Evolutionary conservation across 2,888 invertebrate genomes (phyloP), one percentile per base, ranked within the genome.

Genomic region (Brenthis ino): DNA sequence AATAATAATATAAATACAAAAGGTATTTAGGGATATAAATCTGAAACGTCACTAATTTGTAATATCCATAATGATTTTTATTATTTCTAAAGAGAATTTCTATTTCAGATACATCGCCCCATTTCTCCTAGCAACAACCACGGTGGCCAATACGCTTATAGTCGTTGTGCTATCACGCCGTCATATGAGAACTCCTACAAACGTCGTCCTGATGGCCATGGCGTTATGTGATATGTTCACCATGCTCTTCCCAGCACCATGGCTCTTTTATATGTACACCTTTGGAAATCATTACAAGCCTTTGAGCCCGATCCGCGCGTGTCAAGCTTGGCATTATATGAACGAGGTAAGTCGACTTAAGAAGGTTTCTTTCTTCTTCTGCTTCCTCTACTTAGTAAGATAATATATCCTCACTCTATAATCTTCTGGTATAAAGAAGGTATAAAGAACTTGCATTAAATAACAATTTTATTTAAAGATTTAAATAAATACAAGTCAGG

Each of bases 221-320:
- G 98, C 99, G 0, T 94, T 99, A 5, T 97, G 98, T 77, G 99
- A 99, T 89, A 96, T 98, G 95, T 95, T 98, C 85, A 99, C 98
- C 0, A 96, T 98, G 81, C 94, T 98, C 65, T 96, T 98, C 82
- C 98, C 98, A 0, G 96, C 98, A 0, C 98, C 98, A 0, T 98
- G 97, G 95, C 95, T 98, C 60, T 95, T 98, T 87, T 97, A 98
- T 84, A 97, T 98, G 96, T 98, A 97, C 91, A 97, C 98, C 0
- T 95, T 98, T 76, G 97, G 97, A 37, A 96, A 97, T 86, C 97
- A 97, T 83, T 95, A 96, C 87, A 96, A 97, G 81, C 96, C 96
- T 8, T 88, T 96, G 79, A 95, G 94, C 81, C 97, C 96, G 4
- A 94, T 95, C 6, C 93, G 94, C 73, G 95, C 96, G 71, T 98